Evolutionary conservation across 2,797 vertebrate species (phyloP).

Genomic region (Oceanodroma leucorhoa): DNA sequence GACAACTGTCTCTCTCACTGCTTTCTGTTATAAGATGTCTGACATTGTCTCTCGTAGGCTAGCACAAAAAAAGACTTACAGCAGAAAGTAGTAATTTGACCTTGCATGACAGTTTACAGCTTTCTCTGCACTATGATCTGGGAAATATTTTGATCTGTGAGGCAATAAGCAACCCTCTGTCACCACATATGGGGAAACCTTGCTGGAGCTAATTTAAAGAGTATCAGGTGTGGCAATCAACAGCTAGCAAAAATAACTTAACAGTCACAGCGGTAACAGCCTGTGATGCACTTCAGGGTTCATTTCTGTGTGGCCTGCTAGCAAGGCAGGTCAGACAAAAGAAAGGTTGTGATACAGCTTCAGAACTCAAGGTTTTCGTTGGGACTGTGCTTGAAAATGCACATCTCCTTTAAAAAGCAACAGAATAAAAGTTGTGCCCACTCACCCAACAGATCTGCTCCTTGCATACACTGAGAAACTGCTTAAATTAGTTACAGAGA

Average conservation of each 20-base stretch:
- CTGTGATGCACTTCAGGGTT: not conserved
- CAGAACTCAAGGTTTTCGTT: not conserved
- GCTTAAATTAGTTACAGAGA: not conserved
- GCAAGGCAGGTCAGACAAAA: not conserved
- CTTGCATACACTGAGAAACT: not conserved
- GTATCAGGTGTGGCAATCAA: constrained; percentile 16
- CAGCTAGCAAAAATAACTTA: constrained; percentile 14
- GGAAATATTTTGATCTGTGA: constrained; percentile 14
- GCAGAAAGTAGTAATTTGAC: not conserved
- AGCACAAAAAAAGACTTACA: not conserved
- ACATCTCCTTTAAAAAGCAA: not conserved
- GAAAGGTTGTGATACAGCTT: not conserved
- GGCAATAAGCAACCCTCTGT: not conserved
- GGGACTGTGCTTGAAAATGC: not conserved
- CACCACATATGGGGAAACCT: constrained; percentile 1
- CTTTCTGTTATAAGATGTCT: not conserved
- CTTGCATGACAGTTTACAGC: not conserved
- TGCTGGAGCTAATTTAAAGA: constrained; percentile 42
- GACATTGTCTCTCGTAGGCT: not conserved
- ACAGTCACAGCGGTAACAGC: not conserved
- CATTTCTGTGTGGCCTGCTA: not conserved
- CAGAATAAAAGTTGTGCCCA: not conserved
- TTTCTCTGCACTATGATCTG: not conserved
- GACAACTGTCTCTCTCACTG: not conserved
- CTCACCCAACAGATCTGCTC: not conserved